Base-by-base conservation (phyloP, 2,888 invertebrate genomes). In the Amblyjoppa fuscipennis region DNA sequence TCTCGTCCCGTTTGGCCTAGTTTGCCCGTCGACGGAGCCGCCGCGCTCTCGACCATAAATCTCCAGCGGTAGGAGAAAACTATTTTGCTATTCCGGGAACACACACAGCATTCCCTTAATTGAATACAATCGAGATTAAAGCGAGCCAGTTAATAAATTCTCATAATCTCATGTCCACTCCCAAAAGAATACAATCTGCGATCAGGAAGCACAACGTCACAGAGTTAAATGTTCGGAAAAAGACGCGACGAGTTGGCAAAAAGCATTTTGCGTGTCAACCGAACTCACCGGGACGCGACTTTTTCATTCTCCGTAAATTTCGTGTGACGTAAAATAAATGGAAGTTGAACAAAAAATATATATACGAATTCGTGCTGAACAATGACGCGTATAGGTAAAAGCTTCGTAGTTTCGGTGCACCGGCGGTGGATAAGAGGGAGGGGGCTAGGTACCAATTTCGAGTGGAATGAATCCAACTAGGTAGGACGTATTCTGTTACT, bases 391-490 rank as follows among this genome's bases (percentile, higher is more conserved):
- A 45, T 61, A 28, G 41, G 41, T 68, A 61, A 45, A 61, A 45
- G 16, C 61, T 25, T 61, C 41, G 28, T 6, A 68, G 41, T 68
- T 68, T 20, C 68, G 34, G 41, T 56, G 7, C 20, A 56, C n/a
- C 64, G 64, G 20, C 16, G 49, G 64, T 51, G 28, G 64, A 13
- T 20, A 68, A 16, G 53, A 53, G 13, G 41, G 13, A 45, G 45
- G 20, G 16, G 41, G 41, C 41, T 41, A 41, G 68, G 41, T 3
- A 64, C 51, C 61, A 76, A 81, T 69, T 76, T 75, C 13, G 31
- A 70, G 59, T 68, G 49, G 74, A 69, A 79, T 79, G 75, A 80
- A 71, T 71, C 71, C 64, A 71, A 71, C 64, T 53, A 53, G 64
- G 31, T 69, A 53, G 79, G 61, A 74, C 70, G 79, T 75, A 64